Evolutionary conservation across 2,113 vertebrate species (phyloP).

Genomic region (Rynchops niger): DNA sequence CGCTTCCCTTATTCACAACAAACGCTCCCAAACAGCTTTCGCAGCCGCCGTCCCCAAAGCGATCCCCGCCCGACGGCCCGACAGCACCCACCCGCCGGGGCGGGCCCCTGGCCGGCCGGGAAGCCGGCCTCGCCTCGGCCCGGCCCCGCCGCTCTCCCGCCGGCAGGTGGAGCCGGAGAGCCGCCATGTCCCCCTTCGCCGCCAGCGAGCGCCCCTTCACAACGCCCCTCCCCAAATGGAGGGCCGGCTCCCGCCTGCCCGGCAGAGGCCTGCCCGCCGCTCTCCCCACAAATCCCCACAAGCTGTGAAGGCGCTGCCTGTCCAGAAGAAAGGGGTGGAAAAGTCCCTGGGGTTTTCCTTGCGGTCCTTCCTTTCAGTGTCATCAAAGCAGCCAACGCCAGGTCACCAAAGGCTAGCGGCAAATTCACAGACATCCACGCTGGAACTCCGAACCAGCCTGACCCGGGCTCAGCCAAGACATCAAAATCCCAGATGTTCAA

Average conservation of each 20-base stretch:
- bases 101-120: neutral
- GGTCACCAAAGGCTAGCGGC: neutral
- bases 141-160: neutral
- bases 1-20: neutral
- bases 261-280: neutral
- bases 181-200: neutral
- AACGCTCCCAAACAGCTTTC: neutral
- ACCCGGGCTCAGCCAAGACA: neutral
- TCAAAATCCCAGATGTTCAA: neutral
- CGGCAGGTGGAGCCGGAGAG: neutral
- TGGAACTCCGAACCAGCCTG: neutral
- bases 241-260: neutral
- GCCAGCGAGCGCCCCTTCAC: no score
- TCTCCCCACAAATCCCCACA: no score
- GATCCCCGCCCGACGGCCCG: no score
- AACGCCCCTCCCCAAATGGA: neutral
- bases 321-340: accelerated
- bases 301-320: no score
- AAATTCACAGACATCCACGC: neutral
- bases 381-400: neutral
- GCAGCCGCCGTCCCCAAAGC: neutral
- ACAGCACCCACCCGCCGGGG: no score
- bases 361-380: neutral
- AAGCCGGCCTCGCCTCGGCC: neutral
- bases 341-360: neutral